Conservation (phyloP, 1,140 invertebrate genomes). For the Rhyacophila brunnea region DNA sequence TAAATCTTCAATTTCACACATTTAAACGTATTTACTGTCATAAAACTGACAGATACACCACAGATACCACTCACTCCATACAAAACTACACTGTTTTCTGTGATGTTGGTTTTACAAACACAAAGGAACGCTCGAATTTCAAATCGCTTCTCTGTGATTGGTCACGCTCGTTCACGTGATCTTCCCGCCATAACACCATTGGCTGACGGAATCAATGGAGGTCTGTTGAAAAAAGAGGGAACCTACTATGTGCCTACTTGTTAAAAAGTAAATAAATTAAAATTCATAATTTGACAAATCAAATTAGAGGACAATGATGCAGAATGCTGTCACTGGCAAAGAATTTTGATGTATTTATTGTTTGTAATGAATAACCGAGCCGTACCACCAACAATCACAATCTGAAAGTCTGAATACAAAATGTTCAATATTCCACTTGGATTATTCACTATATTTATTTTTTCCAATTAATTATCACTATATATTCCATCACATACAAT, state of each 20-base stretch:
- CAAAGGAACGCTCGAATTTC: slow-evolving; percentile 41
- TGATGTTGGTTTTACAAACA: slow-evolving; percentile 38
- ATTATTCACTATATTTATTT: neutral
- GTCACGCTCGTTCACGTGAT: slow-evolving; percentile 47
- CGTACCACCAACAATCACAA: no score
- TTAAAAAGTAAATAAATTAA: slow-evolving; percentile 5
- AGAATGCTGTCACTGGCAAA: no score
- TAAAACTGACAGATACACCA: slow-evolving; percentile 56
- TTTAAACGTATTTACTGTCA: slow-evolving; percentile 53
- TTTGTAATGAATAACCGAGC: no score
- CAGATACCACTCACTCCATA: slow-evolving; percentile 41
- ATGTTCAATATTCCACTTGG: neutral
- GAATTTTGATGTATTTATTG: no score
- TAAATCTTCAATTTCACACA: slow-evolving; percentile 57
- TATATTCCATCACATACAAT: neutral
- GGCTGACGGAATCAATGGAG: slow-evolving; percentile 34
- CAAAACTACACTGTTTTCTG: slow-evolving; percentile 27
- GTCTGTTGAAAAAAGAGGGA: slow-evolving; percentile 1
- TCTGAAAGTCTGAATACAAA: neutral
- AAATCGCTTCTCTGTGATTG: slow-evolving; percentile 48
- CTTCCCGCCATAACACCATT: slow-evolving; percentile 38
- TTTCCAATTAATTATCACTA: neutral
- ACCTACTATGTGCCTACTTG: slow-evolving; percentile 7
- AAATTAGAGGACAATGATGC: no score
- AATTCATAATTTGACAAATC: no score